Evolutionary conservation across 1,140 invertebrate genomes (phyloP).

Genomic region (Proales similis): DNA sequence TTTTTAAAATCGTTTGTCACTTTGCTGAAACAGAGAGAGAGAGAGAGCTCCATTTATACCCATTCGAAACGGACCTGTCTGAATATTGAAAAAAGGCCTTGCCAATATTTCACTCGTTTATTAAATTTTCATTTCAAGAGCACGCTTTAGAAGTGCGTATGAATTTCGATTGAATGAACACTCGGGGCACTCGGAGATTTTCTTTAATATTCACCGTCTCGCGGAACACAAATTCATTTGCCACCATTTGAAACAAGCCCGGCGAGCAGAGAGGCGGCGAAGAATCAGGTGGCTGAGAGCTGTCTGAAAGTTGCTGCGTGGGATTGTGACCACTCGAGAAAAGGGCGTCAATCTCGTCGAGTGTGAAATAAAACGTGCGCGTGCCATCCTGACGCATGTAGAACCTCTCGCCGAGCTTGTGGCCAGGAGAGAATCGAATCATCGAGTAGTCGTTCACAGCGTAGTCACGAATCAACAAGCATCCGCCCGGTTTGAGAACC

Average conservation of each 20-base stretch:
- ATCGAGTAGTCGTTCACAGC: conserved; percentile 52
- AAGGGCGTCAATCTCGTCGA: conserved; percentile 35
- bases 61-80: no score
- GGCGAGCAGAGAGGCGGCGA: not conserved
- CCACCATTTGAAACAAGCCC: conserved; percentile 6
- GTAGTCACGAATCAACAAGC: conserved; percentile 51
- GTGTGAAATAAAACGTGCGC: conserved; percentile 49
- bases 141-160: no score
- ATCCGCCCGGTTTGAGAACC: conserved; percentile 52
- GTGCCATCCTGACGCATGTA: conserved; percentile 54
- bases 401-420: conserved; percentile 65
- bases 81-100: no score
- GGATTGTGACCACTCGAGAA: not conserved
- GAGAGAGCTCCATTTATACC: no score
- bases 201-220: conserved; percentile 38
- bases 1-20: no score
- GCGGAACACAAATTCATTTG: conserved; percentile 19
- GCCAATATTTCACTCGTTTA: no score
- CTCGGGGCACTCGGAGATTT: conserved; percentile 28
- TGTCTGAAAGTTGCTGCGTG: not conserved
- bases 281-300: no score
- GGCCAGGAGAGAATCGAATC: conserved; percentile 63
- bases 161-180: conserved; percentile 36
- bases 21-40: no score
- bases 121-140: no score